Conservation (phyloP, 2,113 vertebrate genomes). For the Pipa parva region DNA sequence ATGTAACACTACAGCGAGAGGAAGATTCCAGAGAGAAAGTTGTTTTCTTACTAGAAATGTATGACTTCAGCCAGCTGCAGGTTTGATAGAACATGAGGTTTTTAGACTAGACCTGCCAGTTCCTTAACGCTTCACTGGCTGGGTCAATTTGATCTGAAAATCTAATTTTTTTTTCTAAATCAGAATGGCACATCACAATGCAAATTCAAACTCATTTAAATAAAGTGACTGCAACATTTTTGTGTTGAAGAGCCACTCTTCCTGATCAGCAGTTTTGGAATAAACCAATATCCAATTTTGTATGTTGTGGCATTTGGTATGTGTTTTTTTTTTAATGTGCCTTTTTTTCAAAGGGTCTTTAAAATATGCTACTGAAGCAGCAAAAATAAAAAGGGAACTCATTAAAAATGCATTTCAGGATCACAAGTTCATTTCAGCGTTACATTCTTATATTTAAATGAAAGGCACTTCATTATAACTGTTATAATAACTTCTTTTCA, state of each 20-base stretch:
- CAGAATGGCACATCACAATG: constrained; percentile 99
- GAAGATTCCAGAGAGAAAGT: constrained; percentile 64
- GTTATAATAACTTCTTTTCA: constrained; percentile 98
- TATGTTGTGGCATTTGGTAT: constrained; percentile 98
- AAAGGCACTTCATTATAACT: constrained; percentile 98
- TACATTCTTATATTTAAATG: constrained; percentile 99
- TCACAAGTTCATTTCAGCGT: constrained; percentile 95
- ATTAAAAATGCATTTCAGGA: constrained; percentile 99
- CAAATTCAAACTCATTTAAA: constrained; percentile 99
- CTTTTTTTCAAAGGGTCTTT: constrained; percentile 90
- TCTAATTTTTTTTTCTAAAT: constrained; percentile 99
- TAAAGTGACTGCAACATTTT: constrained; percentile 98
- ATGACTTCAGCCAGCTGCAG: constrained; percentile 76
- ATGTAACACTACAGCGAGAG: constrained; percentile 46
- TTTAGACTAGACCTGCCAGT: constrained; percentile 97
- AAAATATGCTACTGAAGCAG: constrained; percentile 99
- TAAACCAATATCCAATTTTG: constrained; percentile 99
- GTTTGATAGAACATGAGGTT: constrained; percentile 95
- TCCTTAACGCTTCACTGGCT: constrained; percentile 98
- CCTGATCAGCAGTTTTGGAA: constrained; percentile 99
- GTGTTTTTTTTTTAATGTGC: constrained; percentile 91
- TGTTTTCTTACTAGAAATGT: constrained; percentile 68
- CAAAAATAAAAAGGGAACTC: constrained; percentile 97
- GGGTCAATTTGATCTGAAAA: constrained; percentile 99
- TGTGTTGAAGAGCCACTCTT: constrained; percentile 99